Percentiles rank a stretch among this genome's conserved stretches.
Conservation (phyloP, 2,888 invertebrate genomes). For the Drosophila fulvimacula region DNA sequence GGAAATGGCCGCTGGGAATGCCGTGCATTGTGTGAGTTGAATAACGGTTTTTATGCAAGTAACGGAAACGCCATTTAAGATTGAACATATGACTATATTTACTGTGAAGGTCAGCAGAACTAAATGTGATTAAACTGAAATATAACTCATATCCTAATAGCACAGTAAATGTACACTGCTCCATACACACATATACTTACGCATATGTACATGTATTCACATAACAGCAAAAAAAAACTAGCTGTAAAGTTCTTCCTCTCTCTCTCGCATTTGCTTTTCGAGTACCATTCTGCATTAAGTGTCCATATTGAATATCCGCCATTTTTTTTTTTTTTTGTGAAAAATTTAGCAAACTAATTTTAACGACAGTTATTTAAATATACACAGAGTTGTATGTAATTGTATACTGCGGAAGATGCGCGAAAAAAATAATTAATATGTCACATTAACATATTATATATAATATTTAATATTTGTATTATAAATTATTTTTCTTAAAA, state of each 20-base stretch:
- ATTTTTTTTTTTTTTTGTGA: not conserved
- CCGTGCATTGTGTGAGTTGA: constrained; percentile 63
- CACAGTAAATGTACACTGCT: not conserved
- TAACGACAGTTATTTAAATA: not conserved
- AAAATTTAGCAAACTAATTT: not conserved
- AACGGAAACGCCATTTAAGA: constrained; percentile 6
- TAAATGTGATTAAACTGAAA: constrained; percentile 4
- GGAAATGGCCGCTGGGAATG: constrained; percentile 43
- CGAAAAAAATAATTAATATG: no score
- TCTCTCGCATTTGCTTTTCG: not conserved
- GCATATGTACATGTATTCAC: not conserved
- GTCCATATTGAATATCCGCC: not conserved
- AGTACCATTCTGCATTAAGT: not conserved
- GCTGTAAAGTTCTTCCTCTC: not conserved
- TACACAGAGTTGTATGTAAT: not conserved
- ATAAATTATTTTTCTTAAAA: not conserved
- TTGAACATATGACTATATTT: not conserved
- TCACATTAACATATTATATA: no score
- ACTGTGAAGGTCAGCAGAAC: constrained; percentile 1
- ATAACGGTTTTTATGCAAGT: constrained; percentile 32
- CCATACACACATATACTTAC: not conserved
- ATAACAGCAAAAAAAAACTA: not conserved
- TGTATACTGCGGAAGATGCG: not conserved
- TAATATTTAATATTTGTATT: no score
- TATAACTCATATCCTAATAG: not conserved